phyloP scores from a whole-genome alignment of 35 echinoderm and acorn worm species.

The Acanthaster planci region DNA sequence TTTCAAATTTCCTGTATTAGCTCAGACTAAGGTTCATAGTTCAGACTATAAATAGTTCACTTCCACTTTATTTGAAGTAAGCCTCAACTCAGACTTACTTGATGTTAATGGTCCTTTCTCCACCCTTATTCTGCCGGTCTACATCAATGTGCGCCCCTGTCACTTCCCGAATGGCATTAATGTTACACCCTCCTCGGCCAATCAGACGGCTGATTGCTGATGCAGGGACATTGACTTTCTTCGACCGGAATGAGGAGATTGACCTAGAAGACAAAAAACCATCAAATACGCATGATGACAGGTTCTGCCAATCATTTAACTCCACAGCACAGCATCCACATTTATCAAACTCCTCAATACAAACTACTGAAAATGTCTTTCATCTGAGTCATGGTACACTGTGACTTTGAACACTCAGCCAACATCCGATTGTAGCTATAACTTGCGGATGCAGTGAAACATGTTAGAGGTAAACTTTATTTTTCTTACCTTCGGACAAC shows the following conservation, averaged over 20 bases:
- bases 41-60: no score
- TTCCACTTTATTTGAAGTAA: no score
- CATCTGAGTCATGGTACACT: no score
- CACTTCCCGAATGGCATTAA: slow-evolving; percentile 95
- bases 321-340: no score
- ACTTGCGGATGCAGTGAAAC: no score
- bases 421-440: no score
- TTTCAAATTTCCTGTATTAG: background rate
- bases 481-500: slow-evolving; percentile 81
- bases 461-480: background rate
- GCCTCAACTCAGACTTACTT: slow-evolving; percentile 58
- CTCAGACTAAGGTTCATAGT: background rate
- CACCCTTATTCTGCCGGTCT: slow-evolving; percentile 94
- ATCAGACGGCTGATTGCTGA: slow-evolving; percentile 93
- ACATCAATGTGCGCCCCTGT: slow-evolving; percentile 98
- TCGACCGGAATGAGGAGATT: slow-evolving; percentile 65
- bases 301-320: no score
- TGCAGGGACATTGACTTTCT: slow-evolving; percentile 93
- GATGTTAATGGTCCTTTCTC: slow-evolving; percentile 97
- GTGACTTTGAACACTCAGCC: no score
- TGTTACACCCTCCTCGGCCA: slow-evolving; percentile 94
- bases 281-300: background rate
- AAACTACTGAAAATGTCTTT: no score
- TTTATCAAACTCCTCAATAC: background rate
- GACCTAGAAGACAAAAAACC: slow-evolving; percentile 1